Evolutionary conservation across 2,113 vertebrate species (phyloP).

Genomic region (Telmatochromis brichardi): DNA sequence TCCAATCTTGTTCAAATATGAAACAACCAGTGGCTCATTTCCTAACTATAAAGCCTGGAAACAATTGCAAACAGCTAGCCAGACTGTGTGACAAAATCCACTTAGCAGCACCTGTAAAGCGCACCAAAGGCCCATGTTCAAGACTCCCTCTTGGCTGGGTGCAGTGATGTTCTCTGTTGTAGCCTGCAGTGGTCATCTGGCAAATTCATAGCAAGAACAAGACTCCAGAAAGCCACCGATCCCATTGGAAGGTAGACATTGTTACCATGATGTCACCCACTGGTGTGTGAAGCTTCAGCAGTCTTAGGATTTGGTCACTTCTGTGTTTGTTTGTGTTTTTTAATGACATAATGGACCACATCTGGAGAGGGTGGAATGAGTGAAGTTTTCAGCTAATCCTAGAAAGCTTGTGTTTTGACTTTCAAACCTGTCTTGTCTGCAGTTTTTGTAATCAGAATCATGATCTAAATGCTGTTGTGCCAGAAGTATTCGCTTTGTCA

Average conservation of each 20-base stretch:
- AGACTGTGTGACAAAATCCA: not conserved
- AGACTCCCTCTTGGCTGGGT: not conserved
- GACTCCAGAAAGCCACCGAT: not conserved
- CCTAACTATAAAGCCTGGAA: not conserved
- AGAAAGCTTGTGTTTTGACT: not conserved
- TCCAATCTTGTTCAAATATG: not conserved
- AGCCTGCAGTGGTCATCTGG: not conserved
- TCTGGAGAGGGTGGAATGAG: not conserved
- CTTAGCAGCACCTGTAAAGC: not conserved
- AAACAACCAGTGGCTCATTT: not conserved
- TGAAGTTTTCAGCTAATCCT: not conserved
- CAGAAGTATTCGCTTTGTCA: not conserved
- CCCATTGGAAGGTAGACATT: not conserved
- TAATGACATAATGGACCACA: not conserved
- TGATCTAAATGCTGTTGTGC: not conserved
- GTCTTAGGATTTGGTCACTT: not conserved
- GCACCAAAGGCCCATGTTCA: not conserved
- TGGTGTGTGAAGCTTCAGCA: not conserved
- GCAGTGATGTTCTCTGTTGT: not conserved
- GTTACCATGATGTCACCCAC: not conserved
- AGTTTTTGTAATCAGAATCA: not conserved
- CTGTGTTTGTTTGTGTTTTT: not conserved
- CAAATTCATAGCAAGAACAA: not conserved
- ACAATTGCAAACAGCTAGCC: not conserved
- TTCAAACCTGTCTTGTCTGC: not conserved